Conservation (phyloP, 2,113 vertebrate genomes). For the Peromyscus leucopus region DNA sequence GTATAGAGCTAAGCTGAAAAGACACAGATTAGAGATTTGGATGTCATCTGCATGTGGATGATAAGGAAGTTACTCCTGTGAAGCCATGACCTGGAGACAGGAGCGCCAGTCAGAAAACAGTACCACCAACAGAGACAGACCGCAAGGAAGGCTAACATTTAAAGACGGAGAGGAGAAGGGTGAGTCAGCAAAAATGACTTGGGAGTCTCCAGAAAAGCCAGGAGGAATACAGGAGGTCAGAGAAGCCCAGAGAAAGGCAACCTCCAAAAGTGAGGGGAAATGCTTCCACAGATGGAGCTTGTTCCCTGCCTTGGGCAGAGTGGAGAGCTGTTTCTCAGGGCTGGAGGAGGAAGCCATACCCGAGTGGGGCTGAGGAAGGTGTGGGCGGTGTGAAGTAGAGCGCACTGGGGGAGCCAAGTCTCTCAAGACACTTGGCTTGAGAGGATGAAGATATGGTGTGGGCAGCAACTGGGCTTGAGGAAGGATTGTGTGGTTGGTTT, state of each 20-base stretch:
- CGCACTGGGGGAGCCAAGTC: not conserved
- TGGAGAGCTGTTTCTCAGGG: not conserved
- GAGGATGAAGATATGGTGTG: not conserved
- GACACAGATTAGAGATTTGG: not conserved
- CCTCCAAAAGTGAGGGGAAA: not conserved
- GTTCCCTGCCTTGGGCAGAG: not conserved
- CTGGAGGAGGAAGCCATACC: conserved; percentile 19
- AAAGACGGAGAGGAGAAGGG: not conserved
- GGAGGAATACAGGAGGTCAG: not conserved
- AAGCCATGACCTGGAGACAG: not conserved
- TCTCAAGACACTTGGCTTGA: not conserved
- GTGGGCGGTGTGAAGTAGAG: not conserved
- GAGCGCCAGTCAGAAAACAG: not conserved
- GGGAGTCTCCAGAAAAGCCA: not conserved
- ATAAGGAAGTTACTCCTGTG: not conserved
- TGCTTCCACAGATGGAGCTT: not conserved
- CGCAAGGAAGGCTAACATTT: not conserved
- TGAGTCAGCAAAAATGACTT: conserved; percentile 56
- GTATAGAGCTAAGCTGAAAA: not conserved
- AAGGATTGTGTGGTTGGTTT: not conserved
- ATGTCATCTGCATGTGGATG: not conserved
- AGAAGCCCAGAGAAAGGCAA: conserved; percentile 12
- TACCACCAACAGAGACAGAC: not conserved
- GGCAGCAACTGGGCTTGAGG: not conserved
- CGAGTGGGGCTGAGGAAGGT: conserved; percentile 7